phyloP scores from a whole-genome alignment of 2,888 invertebrate genomes.

The Drosophila infuscata region DNA sequence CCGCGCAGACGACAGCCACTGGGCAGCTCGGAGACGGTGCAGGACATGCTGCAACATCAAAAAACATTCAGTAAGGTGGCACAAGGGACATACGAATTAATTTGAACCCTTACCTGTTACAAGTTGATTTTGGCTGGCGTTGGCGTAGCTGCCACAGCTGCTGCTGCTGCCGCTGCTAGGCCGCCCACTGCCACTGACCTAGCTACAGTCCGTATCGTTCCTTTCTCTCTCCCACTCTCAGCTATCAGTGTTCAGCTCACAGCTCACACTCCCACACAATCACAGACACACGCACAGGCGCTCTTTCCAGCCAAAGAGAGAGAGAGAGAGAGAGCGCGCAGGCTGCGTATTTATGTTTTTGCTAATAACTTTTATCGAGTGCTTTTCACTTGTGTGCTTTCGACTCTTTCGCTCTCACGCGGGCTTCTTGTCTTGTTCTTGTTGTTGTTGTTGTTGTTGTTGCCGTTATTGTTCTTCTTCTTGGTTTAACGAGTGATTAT shows the following conservation, averaged over 20 bases:
- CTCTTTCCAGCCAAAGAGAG: conserved; percentile 34
- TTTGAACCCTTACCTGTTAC: conserved; percentile 63
- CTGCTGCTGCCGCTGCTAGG: conserved; percentile 47
- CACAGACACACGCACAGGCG: conserved; percentile 37
- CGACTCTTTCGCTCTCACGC: conserved; percentile 30
- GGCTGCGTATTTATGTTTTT: conserved; percentile 77
- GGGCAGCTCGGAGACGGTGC: conserved; percentile 86
- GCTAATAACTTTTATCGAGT: conserved; percentile 77
- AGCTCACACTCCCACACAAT: conserved; percentile 50
- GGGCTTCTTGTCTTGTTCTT: conserved; percentile 24
- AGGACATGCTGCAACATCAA: conserved; percentile 86
- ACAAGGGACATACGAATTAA: conserved; percentile 4
- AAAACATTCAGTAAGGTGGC: neutral
- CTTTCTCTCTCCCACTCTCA: conserved; percentile 42
- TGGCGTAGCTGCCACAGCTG: conserved; percentile 43
- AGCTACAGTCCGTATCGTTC: conserved; percentile 42
- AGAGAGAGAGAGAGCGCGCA: conserved; percentile 39
- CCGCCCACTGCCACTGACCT: conserved; percentile 75
- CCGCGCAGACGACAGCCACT: conserved; percentile 85
- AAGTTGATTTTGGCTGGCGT: conserved; percentile 55
- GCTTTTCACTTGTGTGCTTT: conserved; percentile 44
- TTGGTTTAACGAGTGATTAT: conserved; percentile 35
- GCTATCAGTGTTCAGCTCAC: conserved; percentile 12
- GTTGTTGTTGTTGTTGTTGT: conserved; percentile 19
- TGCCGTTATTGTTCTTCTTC: conserved; percentile 27